Evolutionary conservation across 1,140 invertebrate genomes (phyloP).

Genomic region (Ceratoteleas bidentatus): DNA sequence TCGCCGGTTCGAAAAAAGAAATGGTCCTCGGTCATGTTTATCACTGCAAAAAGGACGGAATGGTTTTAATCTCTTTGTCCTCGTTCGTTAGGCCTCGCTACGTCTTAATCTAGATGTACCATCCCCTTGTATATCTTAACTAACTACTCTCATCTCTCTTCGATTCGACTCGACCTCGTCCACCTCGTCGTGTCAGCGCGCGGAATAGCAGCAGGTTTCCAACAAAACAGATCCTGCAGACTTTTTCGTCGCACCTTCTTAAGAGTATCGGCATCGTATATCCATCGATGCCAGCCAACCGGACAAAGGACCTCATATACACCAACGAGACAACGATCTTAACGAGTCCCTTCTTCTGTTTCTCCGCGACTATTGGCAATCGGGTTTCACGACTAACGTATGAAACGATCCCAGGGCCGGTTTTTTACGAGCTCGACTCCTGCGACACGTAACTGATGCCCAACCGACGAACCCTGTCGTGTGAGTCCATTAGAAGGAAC

Average conservation of each 20-base stretch:
- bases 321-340: constrained; percentile 73
- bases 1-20: no score
- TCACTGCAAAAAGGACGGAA: constrained; percentile 50
- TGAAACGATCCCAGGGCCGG: constrained; percentile 45
- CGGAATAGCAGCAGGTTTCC: constrained; percentile 70
- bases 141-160: constrained; percentile 70
- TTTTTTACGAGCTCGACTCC: constrained; percentile 67
- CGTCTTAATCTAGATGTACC: constrained; percentile 77
- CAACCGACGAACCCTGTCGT: constrained; percentile 20
- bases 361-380: constrained; percentile 71
- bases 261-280: constrained; percentile 67
- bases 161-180: constrained; percentile 36
- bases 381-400: constrained; percentile 60
- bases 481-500: constrained; percentile 24
- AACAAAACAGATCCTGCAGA: constrained; percentile 64
- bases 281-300: constrained; percentile 69
- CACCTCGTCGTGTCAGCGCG: constrained; percentile 33
- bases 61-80: constrained; percentile 54
- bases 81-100: constrained; percentile 33
- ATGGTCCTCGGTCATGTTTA: constrained; percentile 2
- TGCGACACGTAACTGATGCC: constrained; percentile 29
- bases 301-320: constrained; percentile 68
- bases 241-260: constrained; percentile 62
- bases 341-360: constrained; percentile 66
- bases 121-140: constrained; percentile 56